Conservation (phyloP, 2,113 vertebrate genomes). For the Tyto alba region DNA sequence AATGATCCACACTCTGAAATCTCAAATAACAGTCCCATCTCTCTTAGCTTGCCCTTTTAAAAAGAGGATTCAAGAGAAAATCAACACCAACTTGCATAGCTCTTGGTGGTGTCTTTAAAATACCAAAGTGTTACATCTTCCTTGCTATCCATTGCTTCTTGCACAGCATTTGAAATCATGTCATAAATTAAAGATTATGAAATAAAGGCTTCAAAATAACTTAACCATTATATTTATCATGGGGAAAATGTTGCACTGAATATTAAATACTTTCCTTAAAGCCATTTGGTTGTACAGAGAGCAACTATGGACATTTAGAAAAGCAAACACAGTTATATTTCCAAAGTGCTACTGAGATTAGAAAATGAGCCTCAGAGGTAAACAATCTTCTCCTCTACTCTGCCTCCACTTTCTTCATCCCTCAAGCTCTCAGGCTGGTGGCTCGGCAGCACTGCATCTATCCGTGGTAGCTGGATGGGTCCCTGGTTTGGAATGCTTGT, state of each 20-base stretch:
- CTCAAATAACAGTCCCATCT: not conserved
- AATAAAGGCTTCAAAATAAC: constrained; percentile 63
- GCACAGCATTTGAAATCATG: constrained; percentile 24
- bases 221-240: constrained; percentile 56
- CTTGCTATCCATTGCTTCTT: not conserved
- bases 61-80: not conserved
- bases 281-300: constrained; percentile 3
- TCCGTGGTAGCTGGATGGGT: not conserved
- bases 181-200: constrained; percentile 57
- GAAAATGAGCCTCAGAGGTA: constrained; percentile 80
- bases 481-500: constrained; percentile 1
- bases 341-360: constrained; percentile 44
- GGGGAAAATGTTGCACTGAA: not conserved
- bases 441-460: constrained; percentile 57
- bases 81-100: not conserved
- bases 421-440: constrained; percentile 54
- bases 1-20: not conserved
- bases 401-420: constrained; percentile 68
- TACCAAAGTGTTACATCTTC: not conserved
- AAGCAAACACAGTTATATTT: not conserved
- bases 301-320: constrained; percentile 21
- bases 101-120: not conserved
- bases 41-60: not conserved
- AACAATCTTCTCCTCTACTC: constrained; percentile 86
- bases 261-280: constrained; percentile 61